These are phyloP conservation scores for Scomber colias DNA, from an alignment of 2,113 vertebrate genomes.

Conservation along the genomic window DNA sequence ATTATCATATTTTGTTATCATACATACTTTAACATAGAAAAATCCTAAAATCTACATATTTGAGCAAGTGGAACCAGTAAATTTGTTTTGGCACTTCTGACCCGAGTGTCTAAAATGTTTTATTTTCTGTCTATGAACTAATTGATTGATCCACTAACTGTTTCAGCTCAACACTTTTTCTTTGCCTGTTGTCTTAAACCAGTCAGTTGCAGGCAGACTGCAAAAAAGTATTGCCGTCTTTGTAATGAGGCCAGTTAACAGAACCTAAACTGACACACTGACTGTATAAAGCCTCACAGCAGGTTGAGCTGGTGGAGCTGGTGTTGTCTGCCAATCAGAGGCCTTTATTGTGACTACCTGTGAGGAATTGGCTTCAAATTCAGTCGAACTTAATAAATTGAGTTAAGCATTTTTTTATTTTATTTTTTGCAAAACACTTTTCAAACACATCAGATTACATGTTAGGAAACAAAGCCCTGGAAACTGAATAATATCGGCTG, in stretches of 20 bases:
- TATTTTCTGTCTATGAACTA: too few species aligned
- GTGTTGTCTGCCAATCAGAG: slow-evolving; percentile 35
- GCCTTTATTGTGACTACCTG: slow-evolving; percentile 43
- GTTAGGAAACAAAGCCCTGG: neutral
- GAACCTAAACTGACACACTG: slow-evolving; percentile 37
- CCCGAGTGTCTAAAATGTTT: too few species aligned
- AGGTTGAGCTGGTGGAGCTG: slow-evolving; percentile 22
- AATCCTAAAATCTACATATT: neutral
- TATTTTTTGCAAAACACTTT: neutral
- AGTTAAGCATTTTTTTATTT: neutral
- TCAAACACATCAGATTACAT: neutral
- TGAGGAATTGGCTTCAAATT: slow-evolving; percentile 23
- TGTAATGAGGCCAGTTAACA: slow-evolving; percentile 24
- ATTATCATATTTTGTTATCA: too few species aligned
- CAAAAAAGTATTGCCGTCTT: neutral
- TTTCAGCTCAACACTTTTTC: too few species aligned
- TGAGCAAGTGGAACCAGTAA: neutral
- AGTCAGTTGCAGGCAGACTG: neutral
- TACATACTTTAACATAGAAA: too few species aligned
- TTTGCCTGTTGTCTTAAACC: neutral
- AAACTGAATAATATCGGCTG: neutral
- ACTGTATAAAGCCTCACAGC: slow-evolving; percentile 40
- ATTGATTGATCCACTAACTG: too few species aligned
- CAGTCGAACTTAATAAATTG: slow-evolving; percentile 14
- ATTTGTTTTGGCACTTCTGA: neutral